Percentiles rank a stretch among this genome's conserved stretches.
These are phyloP conservation scores for Drosophila sp. DNA, from an alignment of 1,140 invertebrate genomes.

Conservation along the genomic window DNA sequence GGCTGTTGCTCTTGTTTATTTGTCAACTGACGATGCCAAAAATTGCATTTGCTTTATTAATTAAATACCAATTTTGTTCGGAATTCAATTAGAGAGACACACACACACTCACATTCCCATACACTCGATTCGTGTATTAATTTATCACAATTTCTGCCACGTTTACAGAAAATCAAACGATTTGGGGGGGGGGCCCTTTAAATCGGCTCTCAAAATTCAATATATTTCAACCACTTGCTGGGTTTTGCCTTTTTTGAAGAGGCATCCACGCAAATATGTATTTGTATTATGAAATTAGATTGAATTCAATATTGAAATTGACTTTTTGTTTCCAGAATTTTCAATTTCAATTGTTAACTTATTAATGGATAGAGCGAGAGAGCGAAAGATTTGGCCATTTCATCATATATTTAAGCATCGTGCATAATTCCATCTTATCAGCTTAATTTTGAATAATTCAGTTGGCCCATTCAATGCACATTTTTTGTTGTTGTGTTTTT, in stretches of 20 bases:
- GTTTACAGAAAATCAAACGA: conserved; percentile 1
- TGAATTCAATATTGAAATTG: conserved; percentile 22
- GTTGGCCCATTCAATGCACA: neutral
- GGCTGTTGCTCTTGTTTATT: conserved; percentile 5
- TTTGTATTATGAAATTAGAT: conserved; percentile 13
- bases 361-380: too few relatives aligned
- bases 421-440: neutral
- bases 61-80: conserved; percentile 68
- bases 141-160: conserved; percentile 33
- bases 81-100: conserved; percentile 62
- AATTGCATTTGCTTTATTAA: conserved; percentile 78
- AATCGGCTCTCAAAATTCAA: neutral
- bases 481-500: neutral
- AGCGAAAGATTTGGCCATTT: neutral
- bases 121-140: conserved; percentile 23
- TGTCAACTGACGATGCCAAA: conserved; percentile 32
- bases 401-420: neutral
- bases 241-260: neutral
- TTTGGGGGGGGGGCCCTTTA: neutral
- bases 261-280: neutral
- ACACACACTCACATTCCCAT: neutral
- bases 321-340: conserved; percentile 16
- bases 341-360: neutral
- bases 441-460: neutral
- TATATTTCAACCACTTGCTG: neutral